A percentile compares a stretch with the other conserved stretches of the same genome.
phyloP scores from a whole-genome alignment of 2,797 vertebrate genomes.

The Rhincodon typus region DNA sequence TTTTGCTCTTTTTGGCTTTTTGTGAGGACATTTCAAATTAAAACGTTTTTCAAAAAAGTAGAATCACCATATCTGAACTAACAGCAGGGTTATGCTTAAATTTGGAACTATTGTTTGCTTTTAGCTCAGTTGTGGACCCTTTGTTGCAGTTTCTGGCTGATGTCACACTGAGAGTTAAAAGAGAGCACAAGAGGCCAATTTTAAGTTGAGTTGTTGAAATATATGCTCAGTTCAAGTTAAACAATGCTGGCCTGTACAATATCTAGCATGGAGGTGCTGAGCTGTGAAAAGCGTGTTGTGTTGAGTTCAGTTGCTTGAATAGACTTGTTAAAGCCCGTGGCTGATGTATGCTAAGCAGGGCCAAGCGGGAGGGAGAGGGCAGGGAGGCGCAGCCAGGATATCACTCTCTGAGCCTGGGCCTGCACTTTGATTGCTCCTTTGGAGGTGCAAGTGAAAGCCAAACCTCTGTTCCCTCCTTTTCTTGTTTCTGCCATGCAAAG shows the following conservation, averaged over 20 bases:
- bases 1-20: neutral
- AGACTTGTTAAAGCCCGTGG: slow-evolving; percentile 87
- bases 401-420: slow-evolving; percentile 64
- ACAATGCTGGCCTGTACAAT: slow-evolving; percentile 67
- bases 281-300: slow-evolving; percentile 74
- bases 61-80: neutral
- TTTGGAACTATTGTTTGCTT: neutral
- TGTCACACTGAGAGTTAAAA: slow-evolving; percentile 64
- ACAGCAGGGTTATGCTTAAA: slow-evolving; percentile 1
- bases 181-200: slow-evolving; percentile 54
- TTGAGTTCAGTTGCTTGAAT: slow-evolving; percentile 71
- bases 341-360: slow-evolving; percentile 81
- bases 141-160: slow-evolving; percentile 53
- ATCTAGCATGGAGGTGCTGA: slow-evolving; percentile 67
- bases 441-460: slow-evolving; percentile 74
- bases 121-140: neutral
- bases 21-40: neutral
- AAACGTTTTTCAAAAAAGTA: neutral
- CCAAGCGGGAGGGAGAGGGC: slow-evolving; percentile 61
- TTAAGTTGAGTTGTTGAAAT: slow-evolving; percentile 63
- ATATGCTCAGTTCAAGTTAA: slow-evolving; percentile 61
- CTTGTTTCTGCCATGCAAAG: slow-evolving; percentile 96
- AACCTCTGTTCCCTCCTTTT: slow-evolving; percentile 64
- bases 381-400: slow-evolving; percentile 68
- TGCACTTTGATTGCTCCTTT: slow-evolving; percentile 78